phyloP scores from a whole-genome alignment of 1,140 invertebrate species.

The Drosophila eugracilis region DNA sequence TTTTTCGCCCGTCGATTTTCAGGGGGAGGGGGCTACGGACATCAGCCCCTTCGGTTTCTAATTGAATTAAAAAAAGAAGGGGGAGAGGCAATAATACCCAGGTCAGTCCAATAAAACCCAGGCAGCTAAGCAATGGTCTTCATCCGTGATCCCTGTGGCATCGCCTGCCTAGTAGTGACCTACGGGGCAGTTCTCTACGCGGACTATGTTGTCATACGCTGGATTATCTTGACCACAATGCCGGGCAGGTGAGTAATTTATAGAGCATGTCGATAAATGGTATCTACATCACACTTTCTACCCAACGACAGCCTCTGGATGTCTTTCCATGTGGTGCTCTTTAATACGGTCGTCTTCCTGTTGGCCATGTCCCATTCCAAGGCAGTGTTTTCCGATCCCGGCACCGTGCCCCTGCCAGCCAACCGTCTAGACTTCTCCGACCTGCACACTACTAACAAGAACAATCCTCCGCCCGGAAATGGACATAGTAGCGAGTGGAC shows the following conservation, averaged over 20 bases:
- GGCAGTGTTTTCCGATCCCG: constrained; percentile 95
- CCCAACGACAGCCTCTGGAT: constrained; percentile 90
- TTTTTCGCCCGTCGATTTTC: constrained; percentile 32
- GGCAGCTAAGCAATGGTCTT: constrained; percentile 82
- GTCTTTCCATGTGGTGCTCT: constrained; percentile 91
- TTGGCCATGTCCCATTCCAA: constrained; percentile 91
- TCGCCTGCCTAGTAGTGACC: constrained; percentile 93
- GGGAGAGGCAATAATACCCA: constrained; percentile 10
- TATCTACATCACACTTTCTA: background rate
- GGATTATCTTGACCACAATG: constrained; percentile 94
- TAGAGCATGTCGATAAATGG: too few relatives aligned
- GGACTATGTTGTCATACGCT: constrained; percentile 95
- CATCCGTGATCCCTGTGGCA: constrained; percentile 94
- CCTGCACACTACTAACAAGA: constrained; percentile 88
- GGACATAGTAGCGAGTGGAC: constrained; percentile 90
- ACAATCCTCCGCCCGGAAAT: constrained; percentile 68
- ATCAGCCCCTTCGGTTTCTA: constrained; percentile 68
- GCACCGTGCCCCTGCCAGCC: constrained; percentile 93
- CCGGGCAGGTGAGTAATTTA: constrained; percentile 88
- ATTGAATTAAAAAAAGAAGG: constrained; percentile 62
- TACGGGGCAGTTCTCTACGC: constrained; percentile 94
- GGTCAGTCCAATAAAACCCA: background rate
- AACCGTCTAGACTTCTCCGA: constrained; percentile 94
- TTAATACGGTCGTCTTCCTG: constrained; percentile 92
- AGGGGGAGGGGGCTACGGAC: constrained; percentile 32